phyloP scores from a whole-genome alignment of 1,140 invertebrate genomes.

The Aradophagus sp. region DNA sequence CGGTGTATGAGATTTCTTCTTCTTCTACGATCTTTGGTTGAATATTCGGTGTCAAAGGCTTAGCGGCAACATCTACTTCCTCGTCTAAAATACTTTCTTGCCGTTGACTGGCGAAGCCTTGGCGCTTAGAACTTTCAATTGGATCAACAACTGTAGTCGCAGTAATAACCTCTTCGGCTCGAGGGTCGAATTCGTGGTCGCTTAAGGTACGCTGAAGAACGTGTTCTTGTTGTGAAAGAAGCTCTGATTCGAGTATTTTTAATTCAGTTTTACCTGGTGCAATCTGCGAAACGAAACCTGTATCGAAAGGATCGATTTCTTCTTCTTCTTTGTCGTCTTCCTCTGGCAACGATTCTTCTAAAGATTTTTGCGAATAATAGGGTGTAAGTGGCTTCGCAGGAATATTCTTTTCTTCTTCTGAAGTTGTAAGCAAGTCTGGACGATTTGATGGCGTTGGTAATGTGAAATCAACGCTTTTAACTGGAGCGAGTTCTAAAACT shows the following conservation, averaged over 20 bases:
- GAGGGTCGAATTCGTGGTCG: conserved; percentile 79
- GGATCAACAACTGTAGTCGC: conserved; percentile 2
- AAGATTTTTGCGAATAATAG: conserved; percentile 78
- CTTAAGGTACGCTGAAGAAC: conserved; percentile 68
- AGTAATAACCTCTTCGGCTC: conserved; percentile 62
- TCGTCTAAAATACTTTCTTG: conserved; percentile 74
- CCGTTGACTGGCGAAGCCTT: conserved; percentile 34
- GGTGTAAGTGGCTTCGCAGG: conserved; percentile 84
- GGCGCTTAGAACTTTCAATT: conserved; percentile 14
- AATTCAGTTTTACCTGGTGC: conserved; percentile 83
- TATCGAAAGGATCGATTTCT: conserved; percentile 87
- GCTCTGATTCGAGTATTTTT: conserved; percentile 82
- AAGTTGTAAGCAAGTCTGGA: conserved; percentile 78
- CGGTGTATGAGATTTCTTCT: conserved; percentile 78
- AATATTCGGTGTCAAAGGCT: conserved; percentile 80
- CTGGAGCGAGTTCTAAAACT: conserved; percentile 71
- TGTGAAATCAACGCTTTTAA: conserved; percentile 83
- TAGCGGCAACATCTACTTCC: conserved; percentile 78
- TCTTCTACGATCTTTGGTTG: conserved; percentile 66
- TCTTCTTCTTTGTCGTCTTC: conserved; percentile 65
- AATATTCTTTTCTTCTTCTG: conserved; percentile 77
- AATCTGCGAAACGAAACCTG: conserved; percentile 82
- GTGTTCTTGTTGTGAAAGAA: conserved; percentile 67
- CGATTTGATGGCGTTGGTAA: conserved; percentile 75
- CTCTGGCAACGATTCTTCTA: conserved; percentile 70